These are phyloP conservation scores for Pedionomus torquatus DNA, from an alignment of 2,113 vertebrate species.

Conservation along the genomic window DNA sequence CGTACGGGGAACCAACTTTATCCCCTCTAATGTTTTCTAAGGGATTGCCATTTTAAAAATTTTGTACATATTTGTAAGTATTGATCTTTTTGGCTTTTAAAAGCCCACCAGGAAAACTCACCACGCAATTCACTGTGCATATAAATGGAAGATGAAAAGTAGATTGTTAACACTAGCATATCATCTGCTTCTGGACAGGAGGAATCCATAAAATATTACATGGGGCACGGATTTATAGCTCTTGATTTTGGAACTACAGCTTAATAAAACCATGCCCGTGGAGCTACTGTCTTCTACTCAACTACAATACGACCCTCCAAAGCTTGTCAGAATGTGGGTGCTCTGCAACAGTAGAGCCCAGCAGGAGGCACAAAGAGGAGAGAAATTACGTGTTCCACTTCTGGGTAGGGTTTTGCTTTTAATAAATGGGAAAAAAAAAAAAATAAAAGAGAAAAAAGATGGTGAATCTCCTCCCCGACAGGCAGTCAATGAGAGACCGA, in stretches of 20 bases:
- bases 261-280: neutral
- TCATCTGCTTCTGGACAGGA: neutral
- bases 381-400: neutral
- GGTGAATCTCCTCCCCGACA: neutral
- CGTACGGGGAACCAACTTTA: neutral
- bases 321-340: neutral
- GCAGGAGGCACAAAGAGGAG: neutral
- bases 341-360: neutral
- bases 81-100: neutral
- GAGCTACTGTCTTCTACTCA: neutral
- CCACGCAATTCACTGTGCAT: neutral
- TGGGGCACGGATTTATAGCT: neutral
- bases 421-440: too few species aligned
- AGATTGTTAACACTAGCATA: neutral
- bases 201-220: neutral
- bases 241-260: neutral
- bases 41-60: neutral
- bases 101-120: neutral
- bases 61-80: neutral
- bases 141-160: neutral
- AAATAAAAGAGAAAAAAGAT: neutral
- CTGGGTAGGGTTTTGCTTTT: neutral
- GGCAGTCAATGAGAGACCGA: neutral
- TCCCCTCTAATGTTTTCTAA: neutral
- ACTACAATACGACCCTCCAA: neutral